Evolutionary conservation across 2,113 vertebrate species (phyloP), one percentile per base, ranked within the genome.

Genomic region (Corythornis cristatus): DNA sequence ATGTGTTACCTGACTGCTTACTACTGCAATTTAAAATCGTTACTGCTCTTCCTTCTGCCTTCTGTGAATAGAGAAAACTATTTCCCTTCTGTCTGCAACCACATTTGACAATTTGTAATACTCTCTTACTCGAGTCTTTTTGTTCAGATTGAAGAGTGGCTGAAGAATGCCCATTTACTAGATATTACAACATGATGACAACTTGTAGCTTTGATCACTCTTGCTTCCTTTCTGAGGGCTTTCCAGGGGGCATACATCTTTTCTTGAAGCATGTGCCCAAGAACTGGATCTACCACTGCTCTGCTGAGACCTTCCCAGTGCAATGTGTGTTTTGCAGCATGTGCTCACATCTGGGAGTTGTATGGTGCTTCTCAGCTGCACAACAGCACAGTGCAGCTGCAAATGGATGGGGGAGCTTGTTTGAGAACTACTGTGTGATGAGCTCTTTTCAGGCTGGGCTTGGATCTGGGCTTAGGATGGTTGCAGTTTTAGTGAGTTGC

Each of bases 281-380:
- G 78, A 87, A 3, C 21, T 74, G 56, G 37, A 5, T 70, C 6
- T 61, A 16, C 46, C 11, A 8, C 31, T 60, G 5, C n/a, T 46
- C 22, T 33, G 16, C 25, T 72, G 73, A 77, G 19, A 15, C 42
- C 42, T 50, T 70, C 13, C 15, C 66, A 16, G 26, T 13, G 33
- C 73, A 21, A 54, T 15, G 16, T 29, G n/a, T 66, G 18, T 74
- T 74, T 70, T 83, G 35, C 18, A 43, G 80, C 6, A n/a, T 80
- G 4, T 48, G 2, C 25, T 79, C 6, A 4, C 0, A 0, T 4
- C 61, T 60, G 14, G 19, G 54, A 60, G 33, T 2, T 66, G 11
- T 16, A 5, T 46, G 31, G 18, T 50, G 25, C 46, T 58, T 61
- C 57, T 22, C 20, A 48, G 33, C 45, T 50, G 40, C 45, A 28